Evolutionary conservation across 2,888 invertebrate genomes (phyloP).

Genomic region (Rutpela maculata): DNA sequence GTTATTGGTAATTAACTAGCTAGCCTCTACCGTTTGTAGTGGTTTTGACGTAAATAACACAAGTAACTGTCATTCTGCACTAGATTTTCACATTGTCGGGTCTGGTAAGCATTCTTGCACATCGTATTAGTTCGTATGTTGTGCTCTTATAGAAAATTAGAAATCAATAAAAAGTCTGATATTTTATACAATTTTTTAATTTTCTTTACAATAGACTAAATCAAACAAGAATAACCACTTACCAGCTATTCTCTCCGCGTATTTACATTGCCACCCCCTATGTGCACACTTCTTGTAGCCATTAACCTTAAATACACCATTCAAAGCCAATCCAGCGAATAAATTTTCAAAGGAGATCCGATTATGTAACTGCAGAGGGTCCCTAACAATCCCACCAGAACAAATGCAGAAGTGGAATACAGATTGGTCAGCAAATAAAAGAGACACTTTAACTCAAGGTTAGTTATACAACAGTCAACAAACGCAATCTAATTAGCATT

Average conservation of each 20-base stretch:
- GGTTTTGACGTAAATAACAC: too few species aligned
- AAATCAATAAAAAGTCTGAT: too few species aligned
- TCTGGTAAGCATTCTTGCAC: too few species aligned
- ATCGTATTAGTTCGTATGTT: too few species aligned
- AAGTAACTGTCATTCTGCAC: too few species aligned
- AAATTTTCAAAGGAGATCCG: constrained; percentile 22
- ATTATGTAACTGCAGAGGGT: constrained; percentile 23
- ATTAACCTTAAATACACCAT: constrained; percentile 14
- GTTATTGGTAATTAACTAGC: too few species aligned
- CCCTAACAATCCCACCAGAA: constrained; percentile 20
- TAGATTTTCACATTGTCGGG: too few species aligned
- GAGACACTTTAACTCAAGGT: background rate
- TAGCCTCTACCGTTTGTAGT: too few species aligned
- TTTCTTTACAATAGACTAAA: background rate
- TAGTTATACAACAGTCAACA: background rate
- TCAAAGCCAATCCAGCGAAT: constrained; percentile 14
- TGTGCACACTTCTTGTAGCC: background rate
- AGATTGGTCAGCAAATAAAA: background rate
- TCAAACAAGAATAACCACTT: background rate
- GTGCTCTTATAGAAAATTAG: too few species aligned
- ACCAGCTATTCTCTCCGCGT: background rate
- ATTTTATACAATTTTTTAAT: background rate
- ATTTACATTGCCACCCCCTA: background rate
- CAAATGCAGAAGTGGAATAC: background rate
- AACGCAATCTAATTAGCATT: background rate